Conservation (phyloP, 2,888 invertebrate species). For the Ctena decussata region DNA sequence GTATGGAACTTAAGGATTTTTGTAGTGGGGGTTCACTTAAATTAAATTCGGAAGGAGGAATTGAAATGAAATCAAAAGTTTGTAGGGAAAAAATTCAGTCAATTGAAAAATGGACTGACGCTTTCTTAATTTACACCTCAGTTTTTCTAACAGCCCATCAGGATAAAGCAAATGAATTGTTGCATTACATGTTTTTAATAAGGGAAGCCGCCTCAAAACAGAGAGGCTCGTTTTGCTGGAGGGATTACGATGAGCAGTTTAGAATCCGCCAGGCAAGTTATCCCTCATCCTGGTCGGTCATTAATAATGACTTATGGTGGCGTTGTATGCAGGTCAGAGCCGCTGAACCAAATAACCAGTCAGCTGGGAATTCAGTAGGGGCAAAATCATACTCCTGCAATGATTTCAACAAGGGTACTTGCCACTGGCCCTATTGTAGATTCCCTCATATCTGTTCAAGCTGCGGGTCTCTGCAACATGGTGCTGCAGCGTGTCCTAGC, state of each 20-base stretch:
- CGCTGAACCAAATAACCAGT: too few species aligned
- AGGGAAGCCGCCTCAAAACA: conserved; percentile 28
- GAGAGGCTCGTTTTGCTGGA: conserved; percentile 26
- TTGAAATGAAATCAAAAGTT: conserved; percentile 30
- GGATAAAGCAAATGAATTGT: conserved; percentile 23
- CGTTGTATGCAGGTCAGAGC: conserved; percentile 25
- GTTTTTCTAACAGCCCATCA: conserved; percentile 14
- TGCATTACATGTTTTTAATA: conserved; percentile 39
- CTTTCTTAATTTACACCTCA: conserved; percentile 24
- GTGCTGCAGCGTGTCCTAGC: too few species aligned
- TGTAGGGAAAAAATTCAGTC: too few species aligned
- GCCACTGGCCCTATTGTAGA: not conserved
- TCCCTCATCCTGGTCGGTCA: conserved; percentile 10
- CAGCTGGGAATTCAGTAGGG: too few species aligned
- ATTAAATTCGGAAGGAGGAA: conserved; percentile 10
- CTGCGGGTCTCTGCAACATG: conserved; percentile 1
- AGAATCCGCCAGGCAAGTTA: conserved; percentile 25
- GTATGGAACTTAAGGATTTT: conserved; percentile 25
- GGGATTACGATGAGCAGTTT: conserved; percentile 49
- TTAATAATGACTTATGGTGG: conserved; percentile 47
- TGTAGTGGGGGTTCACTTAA: conserved; percentile 26
- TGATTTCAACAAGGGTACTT: not conserved
- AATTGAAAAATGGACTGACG: too few species aligned
- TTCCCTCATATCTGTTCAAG: conserved; percentile 20
- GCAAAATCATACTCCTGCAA: not conserved